phyloP scores from a whole-genome alignment of 37 sponge, comb jelly and placozoan genomes.

The Tethya wilhelma region DNA sequence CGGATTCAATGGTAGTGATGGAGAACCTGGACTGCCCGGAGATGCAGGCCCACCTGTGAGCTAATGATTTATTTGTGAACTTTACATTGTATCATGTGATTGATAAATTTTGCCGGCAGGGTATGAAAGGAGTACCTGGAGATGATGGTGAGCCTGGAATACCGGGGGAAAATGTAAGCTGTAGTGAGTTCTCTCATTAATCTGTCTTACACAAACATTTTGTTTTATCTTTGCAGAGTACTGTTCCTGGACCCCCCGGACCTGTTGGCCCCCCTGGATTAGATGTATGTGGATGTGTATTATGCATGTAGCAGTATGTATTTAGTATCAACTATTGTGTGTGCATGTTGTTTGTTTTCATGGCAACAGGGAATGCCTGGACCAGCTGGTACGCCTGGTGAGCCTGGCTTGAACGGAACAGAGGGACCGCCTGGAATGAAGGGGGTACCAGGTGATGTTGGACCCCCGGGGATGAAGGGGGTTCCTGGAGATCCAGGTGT shows the following conservation, averaged over 20 bases:
- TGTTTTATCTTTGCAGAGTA: too few relatives aligned
- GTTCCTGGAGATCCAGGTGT: constrained; percentile 33
- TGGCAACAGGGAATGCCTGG: background rate
- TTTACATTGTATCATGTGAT: too few relatives aligned
- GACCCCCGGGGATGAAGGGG: constrained; percentile 22
- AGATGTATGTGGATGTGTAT: too few relatives aligned
- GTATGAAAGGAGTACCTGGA: too few relatives aligned
- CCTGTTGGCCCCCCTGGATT: background rate
- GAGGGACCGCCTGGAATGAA: constrained; percentile 39
- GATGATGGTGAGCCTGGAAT: constrained; percentile 23
- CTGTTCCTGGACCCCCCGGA: background rate
- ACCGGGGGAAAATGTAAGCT: constrained; percentile 25
- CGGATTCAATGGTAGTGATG: constrained; percentile 1
- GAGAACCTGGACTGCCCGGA: constrained; percentile 1
- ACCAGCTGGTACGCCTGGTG: background rate
- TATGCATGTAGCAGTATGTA: too few relatives aligned
- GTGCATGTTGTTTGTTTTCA: too few relatives aligned
- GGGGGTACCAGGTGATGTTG: constrained; percentile 43
- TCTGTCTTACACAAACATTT: too few relatives aligned
- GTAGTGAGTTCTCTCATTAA: too few relatives aligned
- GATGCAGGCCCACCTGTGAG: background rate
- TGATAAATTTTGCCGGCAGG: too few relatives aligned
- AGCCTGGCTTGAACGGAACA: constrained; percentile 14
- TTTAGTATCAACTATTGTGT: too few relatives aligned
- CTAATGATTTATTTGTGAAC: too few relatives aligned